Base-by-base conservation (phyloP, 2,888 invertebrate species). In the Sarcophaga carnaria region DNA sequence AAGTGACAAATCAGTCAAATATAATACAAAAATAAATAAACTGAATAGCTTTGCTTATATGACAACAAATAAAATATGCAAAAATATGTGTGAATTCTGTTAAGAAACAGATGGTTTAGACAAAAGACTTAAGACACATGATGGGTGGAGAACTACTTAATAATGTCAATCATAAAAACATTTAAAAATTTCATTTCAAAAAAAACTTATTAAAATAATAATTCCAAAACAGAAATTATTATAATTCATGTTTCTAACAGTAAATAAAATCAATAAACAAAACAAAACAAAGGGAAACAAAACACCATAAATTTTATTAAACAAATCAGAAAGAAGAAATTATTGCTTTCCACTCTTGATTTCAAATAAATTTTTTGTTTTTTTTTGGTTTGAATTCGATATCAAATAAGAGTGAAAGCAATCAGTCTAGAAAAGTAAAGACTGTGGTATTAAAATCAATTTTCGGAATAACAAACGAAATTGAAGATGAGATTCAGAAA, bases 321-420 rank as follows among this genome's bases (percentile, higher is more conserved):
- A 25, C 14, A 17, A 45, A 59, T 54, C 12, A 47, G 25, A 22
- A 49, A 54, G 17, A 49, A 17, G 17, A 49, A 17, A 49, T 25
- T 70, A 25, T 25, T 66, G 45, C 5, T 25, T 75, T 17, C 3
- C 20, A 20, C 37, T 66, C 20, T 67, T 54, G 22, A 17, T 20
- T 12, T 79, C 27, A 49, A 59, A 79, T 54, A 8, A 1, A 8
- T 64, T 59, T 59, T 80, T 60, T n/a, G n/a, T 14, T 1, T 20
- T 75, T 20, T 47, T 37, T 45, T 54, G 45, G 63, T 47, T 72
- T 66, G 59, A 49, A 25, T 66, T n/a, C 49, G 11, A n/a, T 59
- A 70, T 66, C 70, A 70, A 85, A 82, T 76, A 75, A 86, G 67
- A 86, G 86, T 86, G 86, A 86, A 86, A 86, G 86, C 75, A 69